Percentiles rank a stretch among this genome's conserved stretches.
Evolutionary conservation across 2,113 vertebrate genomes (phyloP).

Genomic region (Siphamia tubifer): DNA sequence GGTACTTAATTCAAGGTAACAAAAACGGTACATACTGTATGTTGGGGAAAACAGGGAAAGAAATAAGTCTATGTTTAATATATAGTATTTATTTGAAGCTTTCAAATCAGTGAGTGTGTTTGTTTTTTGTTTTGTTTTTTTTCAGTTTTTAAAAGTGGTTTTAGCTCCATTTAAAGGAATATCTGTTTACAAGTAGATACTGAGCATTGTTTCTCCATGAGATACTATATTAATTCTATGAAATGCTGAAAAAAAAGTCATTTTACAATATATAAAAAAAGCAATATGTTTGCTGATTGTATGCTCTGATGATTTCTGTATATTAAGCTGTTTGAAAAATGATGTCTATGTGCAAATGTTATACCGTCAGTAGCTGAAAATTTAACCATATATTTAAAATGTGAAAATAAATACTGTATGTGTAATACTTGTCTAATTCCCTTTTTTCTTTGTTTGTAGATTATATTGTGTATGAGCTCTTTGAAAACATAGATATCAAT

Average conservation of each 20-base stretch:
- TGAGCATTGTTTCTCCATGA: conserved; percentile 14
- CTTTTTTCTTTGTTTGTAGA: too few relatives aligned
- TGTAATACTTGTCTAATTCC: conserved; percentile 5
- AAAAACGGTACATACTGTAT: not conserved
- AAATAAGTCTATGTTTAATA: conserved; percentile 47
- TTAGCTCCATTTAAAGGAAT: conserved; percentile 35
- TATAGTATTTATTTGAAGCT: conserved; percentile 65
- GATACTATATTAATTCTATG: conserved; percentile 31
- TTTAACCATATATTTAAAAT: conserved; percentile 52
- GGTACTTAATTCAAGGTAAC: conserved; percentile 16
- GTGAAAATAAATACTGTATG: conserved; percentile 59
- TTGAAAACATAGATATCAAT: too few relatives aligned
- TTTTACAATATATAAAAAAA: conserved; percentile 36
- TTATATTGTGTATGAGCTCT: too few relatives aligned
- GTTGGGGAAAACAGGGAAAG: not conserved
- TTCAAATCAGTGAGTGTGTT: conserved; percentile 44
- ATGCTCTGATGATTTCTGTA: conserved; percentile 37
- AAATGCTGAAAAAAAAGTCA: conserved; percentile 31
- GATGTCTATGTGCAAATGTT: conserved; percentile 52
- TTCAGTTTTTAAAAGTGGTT: conserved; percentile 55
- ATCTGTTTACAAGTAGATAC: conserved; percentile 58
- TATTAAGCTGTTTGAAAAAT: conserved; percentile 29
- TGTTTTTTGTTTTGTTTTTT: conserved; percentile 28
- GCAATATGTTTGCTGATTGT: conserved; percentile 55
- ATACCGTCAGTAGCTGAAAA: conserved; percentile 42